Evolutionary conservation across 2,797 vertebrate species (phyloP), one percentile per base, ranked within the genome.

Genomic region (Phoxinus dragarum): DNA sequence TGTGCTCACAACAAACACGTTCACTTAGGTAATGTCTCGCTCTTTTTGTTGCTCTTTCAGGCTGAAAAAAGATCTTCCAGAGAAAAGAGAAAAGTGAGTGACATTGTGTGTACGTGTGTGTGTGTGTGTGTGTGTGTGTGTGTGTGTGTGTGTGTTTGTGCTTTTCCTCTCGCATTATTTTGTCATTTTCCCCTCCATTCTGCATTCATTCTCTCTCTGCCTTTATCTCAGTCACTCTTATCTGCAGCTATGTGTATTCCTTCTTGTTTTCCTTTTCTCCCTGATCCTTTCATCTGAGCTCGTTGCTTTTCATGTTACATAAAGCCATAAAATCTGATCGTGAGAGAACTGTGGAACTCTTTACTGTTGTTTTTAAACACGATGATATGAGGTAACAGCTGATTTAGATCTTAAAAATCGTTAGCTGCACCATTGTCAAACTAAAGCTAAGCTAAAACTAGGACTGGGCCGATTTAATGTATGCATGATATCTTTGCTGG

Each of bases 11-110:
- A 90, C 76, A 87, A 80, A 49, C 56, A 78, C 17, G 14, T 47
- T 64, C 17, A 17, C 67, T 91, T 87, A 91, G 86, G 87, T 94
- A 89, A 94, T 83, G 86, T 85, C 61, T 4, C 56, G 6, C 84
- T 92, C 71, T 94, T 84, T 94, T 88, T 93, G 91, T 92, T 72
- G 91, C 54, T 92, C 77, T 93, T 93, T 84, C 94, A 99, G 98
- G 96, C 94, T 94, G 97, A 99, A 97, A 97, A 97, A 96, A 96
- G 97, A 97, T 91, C 92, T 93, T 88, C 96, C 90, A 96, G 95
- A 95, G 92, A 96, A 93, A 94, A 97, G 91, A 97, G 97, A 98
- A 97, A 98, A 97, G 98, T 99, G 97, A 99, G 98, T 99, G 90
- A 76, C 87, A 78, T 40, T 80, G 81, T 21, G 9, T 83, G 44